These are phyloP conservation scores for Butorides virescens DNA, from an alignment of 2,113 vertebrate genomes.

Conservation along the genomic window DNA sequence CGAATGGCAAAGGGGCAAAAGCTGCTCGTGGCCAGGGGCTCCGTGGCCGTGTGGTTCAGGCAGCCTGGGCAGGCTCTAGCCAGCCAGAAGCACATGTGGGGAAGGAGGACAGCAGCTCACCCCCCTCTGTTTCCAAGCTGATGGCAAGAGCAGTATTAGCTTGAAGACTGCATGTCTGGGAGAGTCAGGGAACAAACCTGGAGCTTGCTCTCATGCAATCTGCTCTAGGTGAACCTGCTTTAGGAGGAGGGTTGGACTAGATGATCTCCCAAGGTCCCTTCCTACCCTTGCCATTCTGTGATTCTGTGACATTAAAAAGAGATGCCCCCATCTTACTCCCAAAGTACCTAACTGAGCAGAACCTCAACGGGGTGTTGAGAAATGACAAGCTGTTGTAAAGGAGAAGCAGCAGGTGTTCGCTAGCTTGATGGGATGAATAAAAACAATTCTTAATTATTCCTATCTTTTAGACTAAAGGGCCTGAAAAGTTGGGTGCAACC, in stretches of 20 bases:
- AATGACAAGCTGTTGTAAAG: background rate
- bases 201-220: background rate
- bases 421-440: background rate
- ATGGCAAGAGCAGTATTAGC: background rate
- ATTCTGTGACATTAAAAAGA: no score
- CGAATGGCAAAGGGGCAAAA: rapidly evolving
- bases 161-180: background rate
- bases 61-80: background rate
- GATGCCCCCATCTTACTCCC: background rate
- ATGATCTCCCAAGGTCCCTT: no score
- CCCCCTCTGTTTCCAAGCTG: background rate
- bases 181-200: background rate
- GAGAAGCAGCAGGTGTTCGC: background rate
- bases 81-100: background rate
- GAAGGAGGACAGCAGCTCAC: background rate
- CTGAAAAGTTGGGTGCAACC: background rate
- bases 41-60: rapidly evolving
- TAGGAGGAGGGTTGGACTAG: no score
- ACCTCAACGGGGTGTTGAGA: background rate
- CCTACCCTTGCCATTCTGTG: no score
- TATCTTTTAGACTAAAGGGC: background rate
- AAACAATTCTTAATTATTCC: background rate
- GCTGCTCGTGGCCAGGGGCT: background rate
- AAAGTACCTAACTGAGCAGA: background rate
- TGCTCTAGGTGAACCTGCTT: no score